Base-by-base conservation (phyloP, 2,113 vertebrate species). In the Chionis minor region DNA sequence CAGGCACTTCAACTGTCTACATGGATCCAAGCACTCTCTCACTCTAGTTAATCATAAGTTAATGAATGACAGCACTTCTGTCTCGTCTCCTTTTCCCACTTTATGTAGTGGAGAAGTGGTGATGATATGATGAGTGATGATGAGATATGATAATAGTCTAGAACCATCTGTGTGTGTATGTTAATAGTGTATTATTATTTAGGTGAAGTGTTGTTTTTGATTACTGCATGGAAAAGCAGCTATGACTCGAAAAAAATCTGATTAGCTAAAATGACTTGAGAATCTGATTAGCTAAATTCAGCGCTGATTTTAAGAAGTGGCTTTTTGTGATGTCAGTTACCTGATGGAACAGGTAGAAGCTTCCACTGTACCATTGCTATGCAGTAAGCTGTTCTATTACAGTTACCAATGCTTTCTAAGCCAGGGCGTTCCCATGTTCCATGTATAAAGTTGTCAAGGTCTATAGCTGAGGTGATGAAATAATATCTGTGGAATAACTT, bases 1-100 rank as follows among this genome's bases (percentile, higher is more conserved):
- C 1, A 0, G 32, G n/a, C 70, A 4, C 47, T 65, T 47, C 1
- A 8, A 20, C 40, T 45, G 40, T n/a, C 73, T 78, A 30, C 5
- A 0, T 49, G 61, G 55, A 23, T 58, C 79, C 14, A 27, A 38
- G 51, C 16, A 2, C 27, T 54, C 24, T 74, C 33, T 83, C 23
- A 15, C 45, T 22, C 14, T 49, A 11, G 12, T 61, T 87, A 45
- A n/a, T 81, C 12, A 26, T 30, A 58, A 61, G 38, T 28, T 27
- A 38, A 52, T 11, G 6, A 63, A 28, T 26, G n/a, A 61, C 56
- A 92, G 1, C 33, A 6, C 24, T 51, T 65, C 20, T 45, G 2
- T 45, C 33, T 77, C 10, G 12, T 28, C 42, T 49, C 63, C 19
- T 83, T 88, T 81, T 12, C 4, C 28, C 10, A 7, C 28, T 74